Conservation (phyloP, 2,888 invertebrate species). For the Eupithecia dodoneata region DNA sequence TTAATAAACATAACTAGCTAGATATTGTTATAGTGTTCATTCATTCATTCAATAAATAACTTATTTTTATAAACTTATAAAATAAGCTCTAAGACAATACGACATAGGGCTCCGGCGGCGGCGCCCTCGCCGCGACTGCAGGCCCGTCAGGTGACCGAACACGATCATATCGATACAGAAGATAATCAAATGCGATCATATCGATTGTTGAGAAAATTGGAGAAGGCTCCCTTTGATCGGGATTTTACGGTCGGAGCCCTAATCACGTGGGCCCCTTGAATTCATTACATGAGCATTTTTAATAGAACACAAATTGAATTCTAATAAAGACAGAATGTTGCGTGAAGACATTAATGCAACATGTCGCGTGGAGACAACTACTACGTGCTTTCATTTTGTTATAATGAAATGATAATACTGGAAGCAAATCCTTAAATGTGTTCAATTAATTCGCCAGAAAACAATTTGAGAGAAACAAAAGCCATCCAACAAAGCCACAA, state of each 20-base stretch:
- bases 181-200: slow-evolving; percentile 43
- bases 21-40: no score
- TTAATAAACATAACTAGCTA: no score
- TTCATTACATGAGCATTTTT: not conserved
- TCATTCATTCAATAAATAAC: no score
- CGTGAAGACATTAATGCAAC: not conserved
- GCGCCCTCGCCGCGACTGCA: slow-evolving; percentile 30
- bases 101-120: slow-evolving; percentile 41
- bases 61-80: no score
- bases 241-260: slow-evolving; percentile 13
- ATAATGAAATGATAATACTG: not conserved
- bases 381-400: no score
- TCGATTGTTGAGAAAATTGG: slow-evolving; percentile 34
- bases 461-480: slow-evolving; percentile 26
- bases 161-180: slow-evolving; percentile 42
- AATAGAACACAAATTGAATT: slow-evolving; percentile 3
- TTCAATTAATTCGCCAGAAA: slow-evolving; percentile 14
- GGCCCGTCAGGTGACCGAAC: slow-evolving; percentile 46
- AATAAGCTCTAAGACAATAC: slow-evolving; percentile 5
- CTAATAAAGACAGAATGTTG: not conserved
- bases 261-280: not conserved
- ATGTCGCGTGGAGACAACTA: not conserved
- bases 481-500: slow-evolving; percentile 21
- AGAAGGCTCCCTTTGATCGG: slow-evolving; percentile 17
- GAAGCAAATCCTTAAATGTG: not conserved